Base-by-base conservation (phyloP, 1,140 invertebrate genomes). In the Choristoneura fumiferana region DNA sequence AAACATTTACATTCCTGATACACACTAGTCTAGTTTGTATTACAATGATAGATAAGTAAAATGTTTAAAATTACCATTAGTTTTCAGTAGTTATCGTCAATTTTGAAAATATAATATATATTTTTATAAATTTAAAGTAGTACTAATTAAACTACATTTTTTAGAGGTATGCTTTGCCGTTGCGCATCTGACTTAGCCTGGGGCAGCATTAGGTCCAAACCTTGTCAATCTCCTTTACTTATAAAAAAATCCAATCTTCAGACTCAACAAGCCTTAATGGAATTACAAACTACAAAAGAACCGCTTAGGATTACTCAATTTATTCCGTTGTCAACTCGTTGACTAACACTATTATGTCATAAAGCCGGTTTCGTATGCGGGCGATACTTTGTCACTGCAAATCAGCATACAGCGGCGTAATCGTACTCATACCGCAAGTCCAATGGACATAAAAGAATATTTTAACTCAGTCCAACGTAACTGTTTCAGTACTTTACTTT, bases 311-410 rank as follows among this genome's bases (percentile, higher is more conserved):
- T 45, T 45, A 45, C 40, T 45, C 10, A 45, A 45, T 45, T 45
- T 45, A 45, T 10, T 1, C 18, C 17, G 40, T n/a, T 9, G 18
- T 18, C n/a, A n/a, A 45, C 18, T 45, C 17, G 13, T 45, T 14
- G 40, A 18, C 40, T 45, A 22, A 45, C 18, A 5, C 10, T 14
- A 45, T 45, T 45, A 45, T 45, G 40, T 18, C 40, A 45, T 45
- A 45, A 45, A 45, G 40, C 40, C 9, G 40, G 18, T 29, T 29
- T 29, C 22, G 40, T 17, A 49, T 49, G 43, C 43, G 17, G 43
- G 43, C 18, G 12, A 10, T 49, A n/a, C 9, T 49, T 18, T 49
- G 43, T 29, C 43, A 49, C n/a, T 22, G 43, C 43, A 33, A 29
- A 49, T 49, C 43, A 18, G 18, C n/a, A 29, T 29, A 29, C 22